Percentiles rank a stretch among this genome's conserved stretches.
phyloP scores from a whole-genome alignment of 2,113 vertebrate species.

The Corythornis madagascariensis region DNA sequence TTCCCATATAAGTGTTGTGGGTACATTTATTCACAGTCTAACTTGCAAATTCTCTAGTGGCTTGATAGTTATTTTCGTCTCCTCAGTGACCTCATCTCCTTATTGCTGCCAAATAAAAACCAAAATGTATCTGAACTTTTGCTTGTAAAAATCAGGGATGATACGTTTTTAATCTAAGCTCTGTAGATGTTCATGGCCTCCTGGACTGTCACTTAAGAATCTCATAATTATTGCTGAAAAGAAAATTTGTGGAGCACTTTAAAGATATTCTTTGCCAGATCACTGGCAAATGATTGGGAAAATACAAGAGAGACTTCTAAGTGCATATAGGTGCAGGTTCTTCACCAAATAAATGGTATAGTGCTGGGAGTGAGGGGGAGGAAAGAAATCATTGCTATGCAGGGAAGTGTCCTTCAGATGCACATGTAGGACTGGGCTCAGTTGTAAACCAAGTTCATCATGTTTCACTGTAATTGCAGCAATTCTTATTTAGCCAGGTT shows the following conservation, averaged over 20 bases:
- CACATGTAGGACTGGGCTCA: neutral
- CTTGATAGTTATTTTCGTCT: neutral
- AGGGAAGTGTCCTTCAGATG: neutral
- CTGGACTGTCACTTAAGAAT: neutral
- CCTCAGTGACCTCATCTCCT: neutral
- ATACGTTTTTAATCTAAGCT: neutral
- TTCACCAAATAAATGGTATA: neutral
- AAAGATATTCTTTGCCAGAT: neutral
- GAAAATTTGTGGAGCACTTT: neutral
- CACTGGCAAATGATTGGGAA: neutral
- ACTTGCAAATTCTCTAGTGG: neutral
- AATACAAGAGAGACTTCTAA: neutral
- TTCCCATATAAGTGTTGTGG: neutral
- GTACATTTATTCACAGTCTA: neutral
- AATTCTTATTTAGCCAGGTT: neutral
- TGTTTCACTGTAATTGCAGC: neutral
- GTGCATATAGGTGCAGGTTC: neutral
- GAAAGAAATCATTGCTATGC: neutral
- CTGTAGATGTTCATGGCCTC: neutral
- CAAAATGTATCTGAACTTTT: neutral
- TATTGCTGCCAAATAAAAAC: neutral
- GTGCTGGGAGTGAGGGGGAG: neutral
- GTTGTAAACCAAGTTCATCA: neutral
- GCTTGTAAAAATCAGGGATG: neutral
- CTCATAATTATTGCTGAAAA: neutral